Evolutionary conservation across 1,140 invertebrate genomes (phyloP), one percentile per base, ranked within the genome.

Genomic region (Dysdera silvatica): DNA sequence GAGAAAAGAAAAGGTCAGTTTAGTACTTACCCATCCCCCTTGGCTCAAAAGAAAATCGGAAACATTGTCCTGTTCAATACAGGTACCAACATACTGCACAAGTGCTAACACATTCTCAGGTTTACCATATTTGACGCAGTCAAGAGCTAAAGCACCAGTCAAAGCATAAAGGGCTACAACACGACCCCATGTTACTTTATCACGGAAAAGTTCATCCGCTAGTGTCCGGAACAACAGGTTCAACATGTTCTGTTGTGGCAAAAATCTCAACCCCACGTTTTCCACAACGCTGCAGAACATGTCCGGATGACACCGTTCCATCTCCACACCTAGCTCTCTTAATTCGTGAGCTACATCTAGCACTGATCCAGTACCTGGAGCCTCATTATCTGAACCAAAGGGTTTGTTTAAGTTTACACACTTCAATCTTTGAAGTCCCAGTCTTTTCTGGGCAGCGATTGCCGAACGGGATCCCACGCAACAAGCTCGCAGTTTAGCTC

Each of bases 21-120:
- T n/a, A n/a, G n/a, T n/a, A n/a, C 76, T 76, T 74, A 86, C 85
- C 85, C 85, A 87, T 71, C 85, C 85, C 28, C 85, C 85, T 70
- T 85, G 85, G 18, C 81, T 77, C 57, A 83, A 80, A 7, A 87
- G 82, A 85, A 85, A 87, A 20, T 76, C 69, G 4, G 83, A 84
- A 4, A 87, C 69, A n/a, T n/a, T n/a, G 60, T 84, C 80, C 66
- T 84, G 81, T 70, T 86, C 84, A 2, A 87, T 74, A 10, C 86
- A 77, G 49, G 81, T 79, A 0, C 77, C 80, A 66, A 87, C 80
- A 16, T 80, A 78, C 59, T 85, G 78, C 68, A 83, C 73, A 64
- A 87, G 75, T 26, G 77, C 77, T n/a, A 80, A 77, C 20, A 87
- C 72, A 68, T 81, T 83, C 62, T 87, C 84, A 3, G 67, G 68